phyloP scores from a whole-genome alignment of 2,113 vertebrate genomes.

The Panthera uncia region DNA sequence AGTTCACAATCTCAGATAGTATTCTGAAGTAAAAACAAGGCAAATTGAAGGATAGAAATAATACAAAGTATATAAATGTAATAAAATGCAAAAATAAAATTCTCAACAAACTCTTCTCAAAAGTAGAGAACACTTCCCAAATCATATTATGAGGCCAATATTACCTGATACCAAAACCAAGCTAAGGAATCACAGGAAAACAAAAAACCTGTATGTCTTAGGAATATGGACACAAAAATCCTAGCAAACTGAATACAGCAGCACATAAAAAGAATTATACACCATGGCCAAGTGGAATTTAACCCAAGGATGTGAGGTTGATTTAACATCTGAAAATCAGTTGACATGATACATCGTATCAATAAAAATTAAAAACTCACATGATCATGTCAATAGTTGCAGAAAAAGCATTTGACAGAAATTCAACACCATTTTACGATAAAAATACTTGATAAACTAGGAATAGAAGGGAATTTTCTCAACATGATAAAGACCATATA shows the following conservation, averaged over 20 bases:
- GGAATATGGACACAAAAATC: not conserved
- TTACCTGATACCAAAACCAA: not conserved
- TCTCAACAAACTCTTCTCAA: not conserved
- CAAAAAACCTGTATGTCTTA: not conserved
- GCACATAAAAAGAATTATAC: not conserved
- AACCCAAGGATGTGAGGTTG: not conserved
- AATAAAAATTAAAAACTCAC: not conserved
- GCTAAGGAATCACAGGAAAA: not conserved
- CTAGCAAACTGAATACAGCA: not conserved
- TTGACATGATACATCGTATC: not conserved
- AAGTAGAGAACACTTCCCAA: not conserved
- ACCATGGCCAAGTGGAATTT: not conserved
- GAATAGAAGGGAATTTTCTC: not conserved
- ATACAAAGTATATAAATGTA: not conserved
- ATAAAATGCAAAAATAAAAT: not conserved
- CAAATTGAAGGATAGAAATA: not conserved
- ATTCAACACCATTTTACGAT: not conserved
- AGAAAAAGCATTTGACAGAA: not conserved
- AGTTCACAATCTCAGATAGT: not conserved
- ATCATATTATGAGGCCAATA: not conserved
- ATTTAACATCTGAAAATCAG: not conserved
- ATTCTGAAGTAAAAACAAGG: not conserved
- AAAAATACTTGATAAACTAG: not conserved
- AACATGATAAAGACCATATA: not conserved
- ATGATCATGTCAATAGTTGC: not conserved